Evolutionary conservation across 2,113 vertebrate genomes (phyloP).

Genomic region (Telmatochromis sp.): DNA sequence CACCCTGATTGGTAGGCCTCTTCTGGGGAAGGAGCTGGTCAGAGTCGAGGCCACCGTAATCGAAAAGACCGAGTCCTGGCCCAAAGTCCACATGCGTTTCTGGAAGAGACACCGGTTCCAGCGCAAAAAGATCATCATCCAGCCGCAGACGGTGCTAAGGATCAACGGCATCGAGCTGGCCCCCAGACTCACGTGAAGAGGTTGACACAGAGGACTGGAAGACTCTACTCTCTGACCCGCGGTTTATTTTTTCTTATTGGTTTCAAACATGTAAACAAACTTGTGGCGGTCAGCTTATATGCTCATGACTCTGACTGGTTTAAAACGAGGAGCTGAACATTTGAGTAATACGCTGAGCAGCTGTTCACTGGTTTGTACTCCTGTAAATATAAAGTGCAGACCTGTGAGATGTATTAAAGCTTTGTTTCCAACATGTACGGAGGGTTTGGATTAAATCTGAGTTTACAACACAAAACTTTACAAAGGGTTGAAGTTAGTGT

Average conservation of each 20-base stretch:
- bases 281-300: background rate
- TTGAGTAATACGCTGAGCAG: background rate
- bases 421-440: background rate
- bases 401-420: background rate
- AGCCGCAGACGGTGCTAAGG: slow-evolving; percentile 58
- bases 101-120: slow-evolving; percentile 51
- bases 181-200: slow-evolving; percentile 12
- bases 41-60: slow-evolving; percentile 53
- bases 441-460: background rate
- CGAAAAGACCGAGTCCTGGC: slow-evolving; percentile 58
- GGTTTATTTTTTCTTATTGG: background rate
- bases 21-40: slow-evolving; percentile 48
- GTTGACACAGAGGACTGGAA: background rate
- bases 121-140: slow-evolving; percentile 34
- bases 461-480: rapidly evolving
- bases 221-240: background rate
- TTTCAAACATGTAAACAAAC: background rate
- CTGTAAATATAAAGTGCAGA: background rate
- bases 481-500: background rate
- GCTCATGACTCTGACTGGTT: background rate
- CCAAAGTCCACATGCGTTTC: slow-evolving; percentile 54
- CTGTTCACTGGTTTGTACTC: background rate
- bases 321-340: background rate
- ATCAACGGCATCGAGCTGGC: slow-evolving; percentile 47
- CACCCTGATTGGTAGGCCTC: slow-evolving; percentile 51